phyloP scores from a whole-genome alignment of 2,888 invertebrate species.

The Tenthredo notha region DNA sequence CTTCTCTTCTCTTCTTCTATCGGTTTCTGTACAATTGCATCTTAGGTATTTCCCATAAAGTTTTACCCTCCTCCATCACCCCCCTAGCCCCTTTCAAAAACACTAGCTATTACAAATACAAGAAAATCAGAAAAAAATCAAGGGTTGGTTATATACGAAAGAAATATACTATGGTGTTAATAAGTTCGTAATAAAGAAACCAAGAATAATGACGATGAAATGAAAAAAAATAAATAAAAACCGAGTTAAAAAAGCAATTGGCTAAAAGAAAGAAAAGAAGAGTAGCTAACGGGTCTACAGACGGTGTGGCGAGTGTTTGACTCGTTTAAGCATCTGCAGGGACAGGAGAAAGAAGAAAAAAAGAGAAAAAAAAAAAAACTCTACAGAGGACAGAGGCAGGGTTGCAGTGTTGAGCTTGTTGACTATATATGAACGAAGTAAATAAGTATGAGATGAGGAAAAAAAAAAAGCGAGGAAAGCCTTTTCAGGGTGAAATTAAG shows the following conservation, averaged over 20 bases:
- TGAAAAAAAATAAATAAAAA: not conserved
- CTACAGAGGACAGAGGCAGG: not conserved
- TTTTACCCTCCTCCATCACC: no score
- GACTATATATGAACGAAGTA: not conserved
- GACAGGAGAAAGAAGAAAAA: not conserved
- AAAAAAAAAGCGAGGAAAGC: not conserved
- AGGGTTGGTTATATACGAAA: no score
- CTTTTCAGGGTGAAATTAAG: conserved; percentile 24
- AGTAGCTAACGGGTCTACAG: no score
- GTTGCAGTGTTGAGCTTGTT: not conserved
- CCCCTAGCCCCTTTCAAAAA: no score
- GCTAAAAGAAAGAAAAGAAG: not conserved
- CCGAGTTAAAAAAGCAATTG: not conserved
- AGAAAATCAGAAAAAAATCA: no score
- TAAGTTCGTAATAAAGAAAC: not conserved
- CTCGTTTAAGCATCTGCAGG: not conserved
- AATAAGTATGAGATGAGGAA: not conserved
- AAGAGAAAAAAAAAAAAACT: not conserved
- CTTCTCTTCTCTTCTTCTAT: not conserved
- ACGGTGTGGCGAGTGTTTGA: not conserved
- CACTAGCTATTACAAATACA: no score
- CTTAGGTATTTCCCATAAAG: no score
- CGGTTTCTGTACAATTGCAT: no score
- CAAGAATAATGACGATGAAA: no score
- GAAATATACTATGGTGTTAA: not conserved